These are phyloP conservation scores for Eupsilia transversa DNA, from an alignment of 2,888 invertebrate species.

Conservation along the genomic window DNA sequence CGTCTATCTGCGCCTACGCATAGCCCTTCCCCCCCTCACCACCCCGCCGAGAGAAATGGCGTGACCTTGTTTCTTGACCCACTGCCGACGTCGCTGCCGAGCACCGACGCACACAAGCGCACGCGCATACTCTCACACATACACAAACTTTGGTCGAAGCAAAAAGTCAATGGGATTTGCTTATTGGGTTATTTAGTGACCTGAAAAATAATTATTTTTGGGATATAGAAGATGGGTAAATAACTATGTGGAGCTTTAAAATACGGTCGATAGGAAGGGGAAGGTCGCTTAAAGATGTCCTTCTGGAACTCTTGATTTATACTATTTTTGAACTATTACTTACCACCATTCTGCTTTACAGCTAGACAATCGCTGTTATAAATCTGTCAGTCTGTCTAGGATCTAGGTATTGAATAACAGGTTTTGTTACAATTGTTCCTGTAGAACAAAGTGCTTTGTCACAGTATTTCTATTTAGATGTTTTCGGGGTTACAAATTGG, in stretches of 20 bases:
- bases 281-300: background rate
- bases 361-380: no score
- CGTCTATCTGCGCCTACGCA: constrained; percentile 70
- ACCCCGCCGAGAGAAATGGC: constrained; percentile 84
- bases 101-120: constrained; percentile 76
- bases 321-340: no score
- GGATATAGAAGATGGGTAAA: constrained; percentile 1
- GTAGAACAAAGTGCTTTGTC: background rate
- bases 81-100: constrained; percentile 88
- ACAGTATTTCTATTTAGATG: background rate
- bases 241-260: background rate
- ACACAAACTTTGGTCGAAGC: constrained; percentile 51
- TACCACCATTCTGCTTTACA: no score
- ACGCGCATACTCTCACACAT: constrained; percentile 62
- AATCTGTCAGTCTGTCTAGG: background rate
- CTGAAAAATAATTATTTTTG: constrained; percentile 6
- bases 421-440: background rate
- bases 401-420: background rate
- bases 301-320: no score
- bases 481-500: background rate
- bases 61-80: constrained; percentile 89
- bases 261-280: background rate
- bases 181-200: constrained; percentile 39
- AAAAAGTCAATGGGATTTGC: constrained; percentile 42
- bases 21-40: constrained; percentile 64